Conservation (phyloP, 2,797 vertebrate genomes). For the Nothura maculosa region DNA sequence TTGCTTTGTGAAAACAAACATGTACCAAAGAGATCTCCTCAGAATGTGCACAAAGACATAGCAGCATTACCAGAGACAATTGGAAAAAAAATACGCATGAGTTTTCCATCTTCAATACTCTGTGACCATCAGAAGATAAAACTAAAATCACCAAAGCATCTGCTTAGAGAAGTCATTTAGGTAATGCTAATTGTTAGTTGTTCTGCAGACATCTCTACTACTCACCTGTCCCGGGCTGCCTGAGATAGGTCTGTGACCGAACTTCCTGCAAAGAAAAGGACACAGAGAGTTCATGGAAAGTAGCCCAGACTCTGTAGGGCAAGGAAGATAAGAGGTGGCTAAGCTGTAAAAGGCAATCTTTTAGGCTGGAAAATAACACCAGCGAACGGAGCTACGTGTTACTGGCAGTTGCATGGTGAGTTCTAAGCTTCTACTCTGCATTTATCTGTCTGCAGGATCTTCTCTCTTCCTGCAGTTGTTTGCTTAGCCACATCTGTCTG, state of each 20-base stretch:
- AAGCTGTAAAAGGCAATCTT: not conserved
- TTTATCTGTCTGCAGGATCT: not conserved
- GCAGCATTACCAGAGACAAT: not conserved
- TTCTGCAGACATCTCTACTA: not conserved
- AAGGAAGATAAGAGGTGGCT: not conserved
- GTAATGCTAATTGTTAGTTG: not conserved
- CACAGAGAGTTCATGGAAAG: not conserved
- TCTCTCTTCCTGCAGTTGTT: not conserved
- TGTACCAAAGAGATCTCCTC: not conserved
- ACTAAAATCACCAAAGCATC: not conserved
- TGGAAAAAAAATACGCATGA: not conserved
- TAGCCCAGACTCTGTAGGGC: not conserved
- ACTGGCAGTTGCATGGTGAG: not conserved
- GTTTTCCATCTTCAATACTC: not conserved
- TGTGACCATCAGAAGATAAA: not conserved
- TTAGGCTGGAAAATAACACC: not conserved
- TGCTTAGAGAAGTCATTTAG: not conserved
- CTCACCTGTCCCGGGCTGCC: slow-evolving; percentile 68
- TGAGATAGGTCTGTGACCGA: slow-evolving; percentile 17
- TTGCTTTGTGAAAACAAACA: not conserved
- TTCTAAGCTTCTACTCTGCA: not conserved
- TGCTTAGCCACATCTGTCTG: not conserved
- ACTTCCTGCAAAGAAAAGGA: slow-evolving; percentile 30
- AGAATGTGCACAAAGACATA: not conserved
- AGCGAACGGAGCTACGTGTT: rapidly evolving